phyloP scores from a whole-genome alignment of 1,140 invertebrate species.

The Bilobella aurantiaca region DNA sequence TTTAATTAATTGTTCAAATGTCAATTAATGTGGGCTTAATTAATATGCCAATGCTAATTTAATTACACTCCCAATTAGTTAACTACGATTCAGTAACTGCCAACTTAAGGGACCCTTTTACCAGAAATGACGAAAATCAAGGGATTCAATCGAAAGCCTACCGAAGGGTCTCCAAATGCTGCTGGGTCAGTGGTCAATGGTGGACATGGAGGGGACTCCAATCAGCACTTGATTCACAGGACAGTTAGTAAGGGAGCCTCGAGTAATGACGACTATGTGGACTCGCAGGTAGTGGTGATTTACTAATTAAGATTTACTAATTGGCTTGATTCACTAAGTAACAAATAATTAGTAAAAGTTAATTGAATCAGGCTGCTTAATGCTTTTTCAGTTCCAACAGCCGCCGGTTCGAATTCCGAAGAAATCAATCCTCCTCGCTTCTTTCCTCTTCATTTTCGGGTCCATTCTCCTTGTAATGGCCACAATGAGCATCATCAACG shows the following conservation, averaged over 20 bases:
- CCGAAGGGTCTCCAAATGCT: not conserved
- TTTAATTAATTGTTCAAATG: no score
- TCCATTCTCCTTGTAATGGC: slow-evolving; percentile 58
- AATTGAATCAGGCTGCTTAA: slow-evolving; percentile 3
- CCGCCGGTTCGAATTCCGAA: slow-evolving; percentile 59
- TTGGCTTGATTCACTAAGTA: not conserved
- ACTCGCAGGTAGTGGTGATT: slow-evolving; percentile 22
- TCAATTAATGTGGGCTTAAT: no score
- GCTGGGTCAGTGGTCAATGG: no score
- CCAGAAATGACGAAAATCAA: not conserved
- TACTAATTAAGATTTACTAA: not conserved
- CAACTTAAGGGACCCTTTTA: not conserved
- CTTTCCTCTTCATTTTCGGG: slow-evolving; percentile 61
- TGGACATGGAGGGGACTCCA: not conserved
- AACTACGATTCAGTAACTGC: no score
- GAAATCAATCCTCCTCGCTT: slow-evolving; percentile 66
- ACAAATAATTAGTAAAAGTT: not conserved
- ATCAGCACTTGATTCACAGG: no score
- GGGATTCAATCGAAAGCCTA: not conserved
- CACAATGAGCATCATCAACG: slow-evolving; percentile 35
- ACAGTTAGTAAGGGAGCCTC: not conserved
- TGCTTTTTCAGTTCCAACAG: slow-evolving; percentile 50
- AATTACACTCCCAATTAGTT: no score
- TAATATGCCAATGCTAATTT: no score
- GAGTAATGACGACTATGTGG: slow-evolving; percentile 26